These are phyloP conservation scores for Pachycephus smyrnensis DNA, from an alignment of 2,888 invertebrate genomes.

Conservation along the genomic window DNA sequence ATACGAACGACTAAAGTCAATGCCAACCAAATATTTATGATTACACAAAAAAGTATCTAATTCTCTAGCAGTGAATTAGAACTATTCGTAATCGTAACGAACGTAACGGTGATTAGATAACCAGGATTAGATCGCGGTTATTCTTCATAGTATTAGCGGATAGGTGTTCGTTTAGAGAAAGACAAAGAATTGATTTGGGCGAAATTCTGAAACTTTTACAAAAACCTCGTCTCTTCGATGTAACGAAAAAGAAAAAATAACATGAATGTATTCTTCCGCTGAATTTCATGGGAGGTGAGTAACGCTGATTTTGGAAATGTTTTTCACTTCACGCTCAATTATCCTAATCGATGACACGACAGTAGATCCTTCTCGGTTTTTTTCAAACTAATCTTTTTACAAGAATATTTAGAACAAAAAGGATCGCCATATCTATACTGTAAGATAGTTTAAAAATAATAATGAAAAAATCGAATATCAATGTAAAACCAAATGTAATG, in stretches of 20 bases:
- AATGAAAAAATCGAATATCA: background rate
- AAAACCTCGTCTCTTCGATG: background rate
- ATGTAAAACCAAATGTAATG: background rate
- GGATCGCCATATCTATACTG: background rate
- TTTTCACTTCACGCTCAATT: background rate
- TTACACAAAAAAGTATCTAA: background rate
- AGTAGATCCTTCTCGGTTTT: background rate
- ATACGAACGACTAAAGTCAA: conserved; percentile 84
- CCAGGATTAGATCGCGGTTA: background rate
- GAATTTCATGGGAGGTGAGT: too few relatives aligned
- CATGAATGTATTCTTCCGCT: too few relatives aligned
- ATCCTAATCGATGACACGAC: background rate
- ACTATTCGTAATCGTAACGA: background rate
- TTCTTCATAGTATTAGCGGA: background rate
- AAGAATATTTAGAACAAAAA: background rate
- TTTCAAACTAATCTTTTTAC: background rate
- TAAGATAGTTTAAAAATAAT: background rate
- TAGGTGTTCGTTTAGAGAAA: background rate
- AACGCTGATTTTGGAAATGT: background rate
- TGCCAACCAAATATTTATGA: conserved; percentile 71
- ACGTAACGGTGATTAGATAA: background rate
- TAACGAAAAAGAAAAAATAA: background rate
- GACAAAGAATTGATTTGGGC: background rate
- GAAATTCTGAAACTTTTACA: background rate
- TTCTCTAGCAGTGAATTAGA: background rate